These are phyloP conservation scores for Poeciliopsis turneri DNA, from an alignment of 2,797 vertebrate species.

Conservation along the genomic window DNA sequence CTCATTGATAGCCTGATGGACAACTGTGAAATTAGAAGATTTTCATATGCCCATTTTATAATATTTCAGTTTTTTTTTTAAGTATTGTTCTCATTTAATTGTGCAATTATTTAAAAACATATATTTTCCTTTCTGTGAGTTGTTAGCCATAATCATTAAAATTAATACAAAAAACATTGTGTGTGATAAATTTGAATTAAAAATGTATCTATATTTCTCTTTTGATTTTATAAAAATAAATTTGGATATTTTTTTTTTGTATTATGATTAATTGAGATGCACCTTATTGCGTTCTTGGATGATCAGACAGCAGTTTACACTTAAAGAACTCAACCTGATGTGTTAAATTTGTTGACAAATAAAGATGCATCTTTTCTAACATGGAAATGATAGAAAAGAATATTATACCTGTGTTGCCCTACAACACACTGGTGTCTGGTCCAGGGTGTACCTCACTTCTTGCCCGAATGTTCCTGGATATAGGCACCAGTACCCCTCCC, in stretches of 20 bases:
- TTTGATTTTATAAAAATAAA: background rate
- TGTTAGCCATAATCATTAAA: background rate
- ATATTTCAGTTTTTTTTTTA: background rate
- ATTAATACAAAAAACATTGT: background rate
- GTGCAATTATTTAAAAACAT: background rate
- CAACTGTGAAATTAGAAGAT: background rate
- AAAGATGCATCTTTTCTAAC: slow-evolving; percentile 36
- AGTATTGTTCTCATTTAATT: background rate
- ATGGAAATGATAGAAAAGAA: slow-evolving; percentile 22
- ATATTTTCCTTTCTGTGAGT: background rate
- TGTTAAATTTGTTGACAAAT: slow-evolving; percentile 51
- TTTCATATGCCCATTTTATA: background rate
- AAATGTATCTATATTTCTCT: background rate
- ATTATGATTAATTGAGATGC: background rate
- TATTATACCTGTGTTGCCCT: no score
- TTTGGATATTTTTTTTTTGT: background rate
- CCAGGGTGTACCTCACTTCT: no score
- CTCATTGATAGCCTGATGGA: background rate
- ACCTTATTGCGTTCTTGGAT: background rate
- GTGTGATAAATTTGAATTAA: background rate
- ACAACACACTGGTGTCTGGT: no score
- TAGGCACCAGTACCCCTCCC: no score
- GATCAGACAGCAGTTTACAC: slow-evolving; percentile 22
- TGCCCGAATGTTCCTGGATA: no score
- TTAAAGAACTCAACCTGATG: slow-evolving; percentile 52